Base-by-base conservation (phyloP, 2,113 vertebrate genomes). In the Mola mola region DNA sequence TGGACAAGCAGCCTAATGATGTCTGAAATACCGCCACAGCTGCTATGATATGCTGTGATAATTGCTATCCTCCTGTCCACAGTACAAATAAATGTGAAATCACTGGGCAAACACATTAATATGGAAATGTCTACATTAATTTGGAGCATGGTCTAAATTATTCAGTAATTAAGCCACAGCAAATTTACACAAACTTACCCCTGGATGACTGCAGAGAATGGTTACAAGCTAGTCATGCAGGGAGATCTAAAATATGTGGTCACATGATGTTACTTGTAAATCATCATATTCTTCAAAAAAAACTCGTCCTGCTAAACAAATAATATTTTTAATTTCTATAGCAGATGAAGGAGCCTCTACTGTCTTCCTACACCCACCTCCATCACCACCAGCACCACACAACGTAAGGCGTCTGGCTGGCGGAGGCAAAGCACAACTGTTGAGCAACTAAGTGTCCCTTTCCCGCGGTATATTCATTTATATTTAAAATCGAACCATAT, bases 51-150 rank as follows among this genome's bases (percentile, higher is more conserved):
- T 75, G 84, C 84, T 81, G 74, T 85, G 77, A 85, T 86, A 89
- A 89, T 88, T 84, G 78, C 73, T 74, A 84, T 53, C 79, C 74
- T 85, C 77, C 84, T 86, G 87, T 83, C 87, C 81, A 62, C 87
- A 81, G 72, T 78, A 75, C 84, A 88, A 89, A 88, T 86, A 87
- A 79, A 83, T 78, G 83, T 88, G 82, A 82, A 89, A 89, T 81
- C 65, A 62, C 79, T 88, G 21, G 81, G 88, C 89, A 91, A 90
- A 91, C 88, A 90, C 83, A 91, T 91, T 89, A 91, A 90, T 90
- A 90, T 91, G 88, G 89, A 90, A 90, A 91, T 90, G 83, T 87
- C 88, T 87, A 86, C 89, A 89, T 90, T 90, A 88, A 90, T 90
- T 89, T 90, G 84, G 75, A 78, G 82, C 88, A 83, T 86, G 83